Conservation (phyloP, 2,113 vertebrate genomes). For the mouse (Mus musculus) region GRCm39 chr6:124870001-124870500, state of each 20-base stretch:
- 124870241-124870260: neutral
- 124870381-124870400: neutral
- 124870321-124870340: neutral
- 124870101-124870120: fast-evolving
- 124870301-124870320: neutral
- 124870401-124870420: neutral
- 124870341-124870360: no score
- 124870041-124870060: neutral
- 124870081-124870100: fast-evolving
- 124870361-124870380: neutral
- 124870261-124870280: neutral
- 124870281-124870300: neutral
- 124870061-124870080: neutral
- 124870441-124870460: neutral
- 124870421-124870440: no score
- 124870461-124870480: neutral
- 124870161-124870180: neutral
- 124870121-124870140: neutral
- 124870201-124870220: neutral
- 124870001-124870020: neutral
- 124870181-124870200: neutral
- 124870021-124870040: slow-evolving; percentile 20
- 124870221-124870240: neutral
- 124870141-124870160: neutral
- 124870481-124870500: neutral